phyloP scores from a whole-genome alignment of 2,113 vertebrate species.

The Butorides virescens region DNA sequence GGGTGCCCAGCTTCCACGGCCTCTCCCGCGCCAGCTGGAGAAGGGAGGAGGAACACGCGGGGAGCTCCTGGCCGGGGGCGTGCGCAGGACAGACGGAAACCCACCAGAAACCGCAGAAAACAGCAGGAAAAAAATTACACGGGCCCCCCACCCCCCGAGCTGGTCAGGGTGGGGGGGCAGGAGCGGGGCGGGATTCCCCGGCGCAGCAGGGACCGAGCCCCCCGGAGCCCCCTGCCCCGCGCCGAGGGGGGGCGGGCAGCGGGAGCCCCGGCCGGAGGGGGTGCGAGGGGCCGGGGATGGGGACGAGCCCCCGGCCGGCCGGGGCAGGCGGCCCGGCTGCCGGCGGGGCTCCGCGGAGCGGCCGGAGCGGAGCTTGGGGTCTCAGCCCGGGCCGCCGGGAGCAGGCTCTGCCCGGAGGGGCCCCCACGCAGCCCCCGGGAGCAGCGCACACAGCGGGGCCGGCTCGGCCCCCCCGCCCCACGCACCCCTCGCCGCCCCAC shows the following conservation, averaged over 20 bases:
- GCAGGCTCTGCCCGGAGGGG: too few relatives aligned
- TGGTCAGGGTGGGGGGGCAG: background rate
- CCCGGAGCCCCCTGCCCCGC: background rate
- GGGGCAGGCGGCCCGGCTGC: background rate
- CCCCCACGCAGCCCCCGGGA: background rate
- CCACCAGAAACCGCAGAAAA: background rate
- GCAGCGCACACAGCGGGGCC: background rate
- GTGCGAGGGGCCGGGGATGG: background rate
- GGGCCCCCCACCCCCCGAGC: accelerated
- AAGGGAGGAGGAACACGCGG: background rate
- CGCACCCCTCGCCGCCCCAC: background rate
- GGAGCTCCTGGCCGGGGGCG: background rate
- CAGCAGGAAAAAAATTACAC: background rate
- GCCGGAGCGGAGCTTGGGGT: background rate
- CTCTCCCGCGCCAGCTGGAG: background rate
- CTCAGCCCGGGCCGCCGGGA: background rate
- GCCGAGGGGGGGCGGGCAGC: too few relatives aligned
- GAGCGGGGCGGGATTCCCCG: background rate
- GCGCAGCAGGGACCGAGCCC: background rate
- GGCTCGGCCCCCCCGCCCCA: too few relatives aligned
- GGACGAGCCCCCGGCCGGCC: background rate
- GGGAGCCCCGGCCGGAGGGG: too few relatives aligned
- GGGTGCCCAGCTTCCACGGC: background rate
- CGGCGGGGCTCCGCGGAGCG: too few relatives aligned
- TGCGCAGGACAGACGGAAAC: background rate